These are phyloP conservation scores for Spongilla lacustris DNA, from an alignment of 37 sponge, comb jelly and placozoan genomes.

Conservation along the genomic window DNA sequence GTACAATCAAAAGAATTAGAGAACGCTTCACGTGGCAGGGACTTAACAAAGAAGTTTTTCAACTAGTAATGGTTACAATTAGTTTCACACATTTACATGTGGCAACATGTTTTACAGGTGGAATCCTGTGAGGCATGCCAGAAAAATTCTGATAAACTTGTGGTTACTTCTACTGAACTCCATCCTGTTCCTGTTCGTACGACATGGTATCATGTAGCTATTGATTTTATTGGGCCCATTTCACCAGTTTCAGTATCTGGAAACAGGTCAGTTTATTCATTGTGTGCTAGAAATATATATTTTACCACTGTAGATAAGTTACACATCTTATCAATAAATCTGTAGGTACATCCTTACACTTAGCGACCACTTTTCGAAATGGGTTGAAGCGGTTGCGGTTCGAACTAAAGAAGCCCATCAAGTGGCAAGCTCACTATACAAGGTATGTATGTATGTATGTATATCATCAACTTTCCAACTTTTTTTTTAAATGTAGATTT, in stretches of 20 bases:
- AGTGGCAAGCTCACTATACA: background rate
- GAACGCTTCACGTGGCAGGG: background rate
- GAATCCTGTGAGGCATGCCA: background rate
- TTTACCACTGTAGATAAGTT: background rate
- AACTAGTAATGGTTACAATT: background rate
- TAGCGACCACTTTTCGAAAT: background rate
- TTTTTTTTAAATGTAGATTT: background rate
- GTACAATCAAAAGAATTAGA: background rate
- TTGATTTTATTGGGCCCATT: background rate
- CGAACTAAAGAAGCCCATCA: background rate
- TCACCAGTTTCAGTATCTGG: background rate
- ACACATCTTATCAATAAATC: background rate
- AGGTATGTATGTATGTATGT: background rate
- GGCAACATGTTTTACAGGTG: background rate
- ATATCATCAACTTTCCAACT: background rate
- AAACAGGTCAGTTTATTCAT: constrained; percentile 1
- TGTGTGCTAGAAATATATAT: background rate
- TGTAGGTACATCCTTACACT: background rate
- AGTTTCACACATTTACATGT: constrained; percentile 1
- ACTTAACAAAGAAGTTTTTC: background rate
- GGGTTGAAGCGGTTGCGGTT: background rate
- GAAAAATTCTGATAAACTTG: background rate
- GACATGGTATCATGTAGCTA: constrained; percentile 1
- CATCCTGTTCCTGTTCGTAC: background rate
- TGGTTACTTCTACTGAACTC: constrained; percentile 1